Evolutionary conservation across 2,113 vertebrate genomes (phyloP).

Genomic region (Vidua chalybeata): DNA sequence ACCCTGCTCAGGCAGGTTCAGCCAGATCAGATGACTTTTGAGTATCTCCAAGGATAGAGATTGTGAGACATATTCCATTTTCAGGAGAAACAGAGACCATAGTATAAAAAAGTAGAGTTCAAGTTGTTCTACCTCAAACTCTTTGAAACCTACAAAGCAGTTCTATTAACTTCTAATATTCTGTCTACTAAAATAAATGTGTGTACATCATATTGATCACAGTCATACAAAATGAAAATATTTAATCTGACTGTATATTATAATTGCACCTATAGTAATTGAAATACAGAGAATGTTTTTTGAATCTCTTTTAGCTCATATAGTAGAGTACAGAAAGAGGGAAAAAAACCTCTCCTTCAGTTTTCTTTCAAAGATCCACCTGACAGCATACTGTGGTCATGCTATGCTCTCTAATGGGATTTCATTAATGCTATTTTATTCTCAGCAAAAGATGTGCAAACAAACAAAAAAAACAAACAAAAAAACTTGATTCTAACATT

Average conservation of each 20-base stretch:
- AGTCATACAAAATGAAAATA: neutral
- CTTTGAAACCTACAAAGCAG: neutral
- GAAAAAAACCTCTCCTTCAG: fast-evolving
- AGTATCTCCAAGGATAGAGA: neutral
- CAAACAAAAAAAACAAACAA: neutral
- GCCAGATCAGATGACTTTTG: neutral
- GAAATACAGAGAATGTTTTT: neutral
- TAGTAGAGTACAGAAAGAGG: neutral
- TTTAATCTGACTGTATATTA: neutral
- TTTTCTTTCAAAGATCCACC: neutral
- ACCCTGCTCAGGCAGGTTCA: neutral
- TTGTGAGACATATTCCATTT: neutral
- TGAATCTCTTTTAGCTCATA: neutral
- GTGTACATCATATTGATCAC: neutral
- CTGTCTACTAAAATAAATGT: neutral
- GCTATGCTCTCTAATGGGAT: neutral
- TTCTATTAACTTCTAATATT: neutral
- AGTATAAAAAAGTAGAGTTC: neutral
- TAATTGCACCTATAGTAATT: neutral
- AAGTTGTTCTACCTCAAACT: neutral
- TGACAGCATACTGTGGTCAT: neutral
- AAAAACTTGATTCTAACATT: neutral
- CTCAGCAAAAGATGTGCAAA: neutral
- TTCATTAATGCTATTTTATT: neutral
- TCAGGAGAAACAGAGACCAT: neutral